Evolutionary conservation across 2,113 vertebrate genomes (phyloP).

Genomic region (Neogale vison): DNA sequence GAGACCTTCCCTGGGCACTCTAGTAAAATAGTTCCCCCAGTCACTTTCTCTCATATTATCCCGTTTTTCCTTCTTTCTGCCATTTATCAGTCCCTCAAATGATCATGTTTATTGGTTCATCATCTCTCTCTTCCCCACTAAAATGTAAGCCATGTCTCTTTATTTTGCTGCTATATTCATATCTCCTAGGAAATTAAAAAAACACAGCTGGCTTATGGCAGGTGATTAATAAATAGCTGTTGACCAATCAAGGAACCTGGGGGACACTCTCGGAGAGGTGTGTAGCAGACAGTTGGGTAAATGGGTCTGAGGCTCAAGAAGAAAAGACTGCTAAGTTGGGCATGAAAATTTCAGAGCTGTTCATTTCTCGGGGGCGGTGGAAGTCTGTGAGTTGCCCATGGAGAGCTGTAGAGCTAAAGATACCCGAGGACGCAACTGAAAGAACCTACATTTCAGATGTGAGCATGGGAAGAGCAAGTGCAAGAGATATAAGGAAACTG

Average conservation of each 20-base stretch:
- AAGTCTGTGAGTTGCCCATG: not conserved
- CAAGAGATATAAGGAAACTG: not conserved
- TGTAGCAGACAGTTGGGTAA: not conserved
- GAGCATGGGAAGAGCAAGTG: not conserved
- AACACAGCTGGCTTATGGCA: not conserved
- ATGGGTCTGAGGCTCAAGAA: not conserved
- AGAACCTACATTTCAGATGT: not conserved
- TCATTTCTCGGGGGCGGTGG: not conserved
- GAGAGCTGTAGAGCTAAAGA: not conserved
- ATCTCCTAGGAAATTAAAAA: not conserved
- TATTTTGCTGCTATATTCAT: not conserved
- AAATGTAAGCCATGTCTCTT: not conserved
- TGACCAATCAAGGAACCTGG: not conserved
- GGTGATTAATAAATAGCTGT: slow-evolving; percentile 11
- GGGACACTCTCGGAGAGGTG: not conserved
- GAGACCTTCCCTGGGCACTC: not conserved
- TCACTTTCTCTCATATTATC: not conserved
- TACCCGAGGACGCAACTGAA: not conserved
- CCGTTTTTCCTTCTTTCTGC: not conserved
- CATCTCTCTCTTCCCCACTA: not conserved
- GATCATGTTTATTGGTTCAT: not conserved
- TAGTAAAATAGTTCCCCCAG: not conserved
- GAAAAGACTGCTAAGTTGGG: not conserved
- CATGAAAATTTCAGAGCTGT: not conserved
- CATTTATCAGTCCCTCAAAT: not conserved